phyloP scores from a whole-genome alignment of 2,113 vertebrate species.

The Cynopterus brachyotis region DNA sequence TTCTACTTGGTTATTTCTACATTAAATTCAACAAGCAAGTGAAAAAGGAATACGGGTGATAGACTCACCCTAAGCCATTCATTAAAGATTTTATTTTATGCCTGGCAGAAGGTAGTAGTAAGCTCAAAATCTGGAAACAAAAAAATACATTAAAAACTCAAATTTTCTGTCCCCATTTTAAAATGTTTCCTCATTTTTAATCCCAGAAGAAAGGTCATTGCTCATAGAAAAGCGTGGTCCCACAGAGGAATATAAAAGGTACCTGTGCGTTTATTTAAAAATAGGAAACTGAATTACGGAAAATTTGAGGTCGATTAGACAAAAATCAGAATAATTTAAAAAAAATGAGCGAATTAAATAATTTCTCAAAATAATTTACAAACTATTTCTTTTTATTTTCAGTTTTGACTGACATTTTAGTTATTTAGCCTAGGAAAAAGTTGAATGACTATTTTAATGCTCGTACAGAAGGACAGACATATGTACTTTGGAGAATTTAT shows the following conservation, averaged over 20 bases:
- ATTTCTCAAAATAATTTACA: background rate
- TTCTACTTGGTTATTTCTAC: background rate
- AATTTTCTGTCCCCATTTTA: background rate
- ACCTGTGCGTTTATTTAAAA: background rate
- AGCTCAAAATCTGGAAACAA: background rate
- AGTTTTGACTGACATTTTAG: background rate
- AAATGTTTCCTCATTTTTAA: background rate
- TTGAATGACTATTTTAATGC: background rate
- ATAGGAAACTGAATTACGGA: background rate
- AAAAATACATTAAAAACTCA: background rate
- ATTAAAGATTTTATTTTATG: background rate
- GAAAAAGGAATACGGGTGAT: background rate
- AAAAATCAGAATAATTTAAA: slow-evolving; percentile 4
- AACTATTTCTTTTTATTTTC: background rate
- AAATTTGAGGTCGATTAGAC: background rate
- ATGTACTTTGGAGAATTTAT: background rate
- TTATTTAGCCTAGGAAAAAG: background rate
- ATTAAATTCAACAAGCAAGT: background rate
- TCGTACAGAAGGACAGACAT: background rate
- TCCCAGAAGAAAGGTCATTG: background rate
- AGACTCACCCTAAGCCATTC: background rate
- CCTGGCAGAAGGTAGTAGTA: background rate
- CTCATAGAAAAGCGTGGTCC: background rate
- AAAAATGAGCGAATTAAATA: background rate
- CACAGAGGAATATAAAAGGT: background rate